Base-by-base conservation (phyloP, 1,140 invertebrate genomes). In the Odontomachus brunneus region DNA sequence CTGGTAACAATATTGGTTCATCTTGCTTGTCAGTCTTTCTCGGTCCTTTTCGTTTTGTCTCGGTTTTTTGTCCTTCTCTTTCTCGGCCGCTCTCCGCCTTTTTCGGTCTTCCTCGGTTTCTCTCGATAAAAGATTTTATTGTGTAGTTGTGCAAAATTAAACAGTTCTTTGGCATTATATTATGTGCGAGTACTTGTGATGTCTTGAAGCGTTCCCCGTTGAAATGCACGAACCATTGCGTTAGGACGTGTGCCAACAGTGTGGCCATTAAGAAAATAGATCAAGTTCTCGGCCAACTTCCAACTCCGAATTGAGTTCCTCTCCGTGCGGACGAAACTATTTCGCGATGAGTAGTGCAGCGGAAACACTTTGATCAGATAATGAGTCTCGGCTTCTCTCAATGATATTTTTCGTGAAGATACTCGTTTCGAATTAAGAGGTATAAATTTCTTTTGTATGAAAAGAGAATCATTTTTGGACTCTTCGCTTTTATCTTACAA, bases 181-280 rank as follows among this genome's bases (percentile, higher is more conserved):
- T 9, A 51, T 22, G 19, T 12, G 3, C 15, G 48, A 65, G 24
- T 53, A 12, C 55, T 38, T 69, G 22, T n/a, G 14, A 3, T 51
- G 29, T 26, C 14, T 26, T 7, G 51, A 69, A 19, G 33, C n/a
- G n/a, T 67, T 5, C 24, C 73, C 63, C 17, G 38, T 26, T 57
- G 17, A 69, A 24, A 19, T 44, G n/a, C 57, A 51, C 49, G 63
- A 17, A 44, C 51, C 51, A 80, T 22, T 80, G 53, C 74, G 53
- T 67, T 78, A 76, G 73, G 73, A 83, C 51, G 51, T 26, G 69
- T 67, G 62, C 73, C 73, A 75, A 83, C 48, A 11, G 24, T 15
- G 11, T 26, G 48, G 19, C 38, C 63, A 69, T 80, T 69, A 80
- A 80, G 75, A 69, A 80, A 80, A 80, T 80, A 69, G 75, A 80